Conservation (phyloP, 2,888 invertebrate species). For the Plagodis pulveraria region DNA sequence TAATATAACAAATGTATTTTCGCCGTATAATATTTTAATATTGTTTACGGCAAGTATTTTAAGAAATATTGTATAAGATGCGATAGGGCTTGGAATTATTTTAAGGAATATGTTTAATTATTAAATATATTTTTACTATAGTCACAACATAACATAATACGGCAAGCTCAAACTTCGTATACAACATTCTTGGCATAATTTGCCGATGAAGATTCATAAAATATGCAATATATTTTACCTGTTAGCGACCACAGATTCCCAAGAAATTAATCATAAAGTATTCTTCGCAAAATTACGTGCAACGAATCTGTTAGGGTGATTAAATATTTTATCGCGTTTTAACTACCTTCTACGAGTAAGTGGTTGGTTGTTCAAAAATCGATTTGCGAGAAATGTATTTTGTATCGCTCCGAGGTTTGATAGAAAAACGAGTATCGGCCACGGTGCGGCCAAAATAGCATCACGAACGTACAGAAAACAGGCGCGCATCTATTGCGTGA, state of each 20-base stretch:
- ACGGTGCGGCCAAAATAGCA: constrained; percentile 71
- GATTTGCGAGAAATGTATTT: constrained; percentile 35
- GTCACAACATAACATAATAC: too few relatives aligned
- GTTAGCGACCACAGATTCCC: constrained; percentile 12
- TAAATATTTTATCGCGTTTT: constrained; percentile 37
- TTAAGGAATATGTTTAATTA: too few relatives aligned
- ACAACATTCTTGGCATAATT: constrained; percentile 7
- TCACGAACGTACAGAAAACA: constrained; percentile 79
- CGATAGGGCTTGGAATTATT: too few relatives aligned
- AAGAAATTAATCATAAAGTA: constrained; percentile 15
- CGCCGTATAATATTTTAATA: too few relatives aligned
- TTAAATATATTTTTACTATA: too few relatives aligned
- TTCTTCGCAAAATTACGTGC: constrained; percentile 18
- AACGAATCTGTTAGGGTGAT: constrained; percentile 18
- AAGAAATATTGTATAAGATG: too few relatives aligned
- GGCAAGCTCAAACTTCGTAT: background rate
- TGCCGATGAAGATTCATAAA: constrained; percentile 5
- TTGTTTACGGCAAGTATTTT: too few relatives aligned
- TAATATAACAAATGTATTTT: too few relatives aligned
- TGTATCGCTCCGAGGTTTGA: constrained; percentile 61
- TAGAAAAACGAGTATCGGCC: constrained; percentile 61
- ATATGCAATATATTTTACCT: constrained; percentile 7
- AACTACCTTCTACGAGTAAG: constrained; percentile 25
- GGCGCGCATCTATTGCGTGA: constrained; percentile 74
- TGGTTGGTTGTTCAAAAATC: constrained; percentile 25